Conservation (phyloP, 64 coral and sea anemone genomes). For the Astreopora myriophthalma region DNA sequence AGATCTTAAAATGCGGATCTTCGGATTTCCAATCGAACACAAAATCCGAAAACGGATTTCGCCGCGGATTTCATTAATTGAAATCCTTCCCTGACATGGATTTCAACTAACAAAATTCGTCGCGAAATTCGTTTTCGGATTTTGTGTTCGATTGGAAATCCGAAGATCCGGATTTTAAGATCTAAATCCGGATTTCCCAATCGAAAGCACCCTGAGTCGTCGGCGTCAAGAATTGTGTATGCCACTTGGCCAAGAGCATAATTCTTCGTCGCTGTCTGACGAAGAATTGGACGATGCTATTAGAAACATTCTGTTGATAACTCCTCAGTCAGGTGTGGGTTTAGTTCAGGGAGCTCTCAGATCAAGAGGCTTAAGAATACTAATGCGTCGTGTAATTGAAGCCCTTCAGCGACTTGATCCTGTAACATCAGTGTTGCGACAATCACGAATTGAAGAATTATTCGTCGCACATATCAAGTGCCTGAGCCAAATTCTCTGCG, state of each 20-base stretch:
- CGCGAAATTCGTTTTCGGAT: too few relatives aligned
- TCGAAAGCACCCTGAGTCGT: too few relatives aligned
- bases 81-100: too few relatives aligned
- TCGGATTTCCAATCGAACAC: too few relatives aligned
- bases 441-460: conserved; percentile 49
- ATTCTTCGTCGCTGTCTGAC: conserved; percentile 49
- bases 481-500: conserved; percentile 64
- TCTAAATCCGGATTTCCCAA: too few relatives aligned
- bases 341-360: conserved; percentile 49
- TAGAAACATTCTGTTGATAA: conserved; percentile 32
- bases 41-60: too few relatives aligned
- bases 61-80: too few relatives aligned
- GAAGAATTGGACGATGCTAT: conserved; percentile 25
- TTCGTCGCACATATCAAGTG: conserved; percentile 34
- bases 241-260: conserved; percentile 43
- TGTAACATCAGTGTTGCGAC: conserved; percentile 42
- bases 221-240: conserved; percentile 55
- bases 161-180: too few relatives aligned
- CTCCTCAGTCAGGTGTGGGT: conserved; percentile 50
- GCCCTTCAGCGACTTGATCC: conserved; percentile 41
- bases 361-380: conserved; percentile 33
- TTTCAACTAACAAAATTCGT: too few relatives aligned
- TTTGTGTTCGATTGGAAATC: too few relatives aligned
- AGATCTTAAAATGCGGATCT: too few relatives aligned
- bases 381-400: conserved; percentile 16